Percentiles rank a stretch among this genome's conserved stretches.
Conservation (phyloP, 2,888 invertebrate genomes). For the Orthosia gothica region DNA sequence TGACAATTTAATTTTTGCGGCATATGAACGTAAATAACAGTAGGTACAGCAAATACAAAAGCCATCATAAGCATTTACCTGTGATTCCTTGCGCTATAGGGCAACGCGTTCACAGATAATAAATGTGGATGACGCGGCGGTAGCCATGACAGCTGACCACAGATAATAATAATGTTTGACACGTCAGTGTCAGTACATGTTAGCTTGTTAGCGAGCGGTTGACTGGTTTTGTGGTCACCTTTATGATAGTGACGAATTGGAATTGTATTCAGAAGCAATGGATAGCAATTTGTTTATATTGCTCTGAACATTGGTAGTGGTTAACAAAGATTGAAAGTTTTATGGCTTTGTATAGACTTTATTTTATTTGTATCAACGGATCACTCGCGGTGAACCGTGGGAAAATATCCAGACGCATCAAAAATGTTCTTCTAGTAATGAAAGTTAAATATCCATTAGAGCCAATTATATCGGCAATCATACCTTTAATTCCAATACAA, state of each 20-base stretch:
- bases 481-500: background rate
- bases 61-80: background rate
- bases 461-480: background rate
- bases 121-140: slow-evolving; percentile 4
- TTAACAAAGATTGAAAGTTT: background rate
- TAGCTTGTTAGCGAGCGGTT: background rate
- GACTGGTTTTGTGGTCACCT: background rate
- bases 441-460: background rate
- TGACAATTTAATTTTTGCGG: no score
- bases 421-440: background rate
- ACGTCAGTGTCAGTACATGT: slow-evolving; percentile 2
- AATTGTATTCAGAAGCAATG: slow-evolving; percentile 8
- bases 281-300: background rate
- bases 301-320: background rate
- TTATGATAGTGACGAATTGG: slow-evolving; percentile 4
- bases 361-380: background rate
- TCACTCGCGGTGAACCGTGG: no score
- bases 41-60: background rate
- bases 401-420: background rate
- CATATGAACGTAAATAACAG: no score
- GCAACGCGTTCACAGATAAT: background rate
- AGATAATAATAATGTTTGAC: slow-evolving; percentile 20
- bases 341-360: no score
- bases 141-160: slow-evolving; percentile 7
- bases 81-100: background rate